These are phyloP conservation scores for Chaenogobius annularis DNA, from an alignment of 2,113 vertebrate species.

Conservation along the genomic window DNA sequence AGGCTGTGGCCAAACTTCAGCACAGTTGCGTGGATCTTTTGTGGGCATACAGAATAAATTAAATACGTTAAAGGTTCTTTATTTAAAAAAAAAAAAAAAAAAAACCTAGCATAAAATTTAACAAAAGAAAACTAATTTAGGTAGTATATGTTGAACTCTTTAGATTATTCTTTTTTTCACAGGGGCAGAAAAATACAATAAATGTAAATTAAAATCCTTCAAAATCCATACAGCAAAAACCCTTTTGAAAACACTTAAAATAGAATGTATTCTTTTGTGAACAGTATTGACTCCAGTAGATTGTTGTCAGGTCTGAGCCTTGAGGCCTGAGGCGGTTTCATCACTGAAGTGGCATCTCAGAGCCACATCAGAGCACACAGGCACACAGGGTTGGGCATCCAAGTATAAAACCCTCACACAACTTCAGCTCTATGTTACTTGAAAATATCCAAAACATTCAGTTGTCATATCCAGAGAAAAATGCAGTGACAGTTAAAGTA, in stretches of 20 bases:
- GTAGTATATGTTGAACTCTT: constrained; percentile 2
- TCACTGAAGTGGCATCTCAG: constrained; percentile 13
- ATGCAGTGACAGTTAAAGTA: neutral
- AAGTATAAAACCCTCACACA: neutral
- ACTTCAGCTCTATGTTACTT: neutral
- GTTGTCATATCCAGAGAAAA: constrained; percentile 38
- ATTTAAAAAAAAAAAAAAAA: neutral
- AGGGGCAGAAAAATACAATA: constrained; percentile 2
- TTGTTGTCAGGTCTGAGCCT: no score
- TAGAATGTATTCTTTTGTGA: neutral
- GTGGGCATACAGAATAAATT: constrained; percentile 1
- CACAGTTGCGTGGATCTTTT: neutral
- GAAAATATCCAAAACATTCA: constrained; percentile 53
- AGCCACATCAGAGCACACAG: neutral
- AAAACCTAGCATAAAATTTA: neutral
- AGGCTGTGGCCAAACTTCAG: neutral
- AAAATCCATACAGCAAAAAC: constrained; percentile 20
- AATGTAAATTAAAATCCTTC: constrained; percentile 31
- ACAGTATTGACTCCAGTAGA: neutral
- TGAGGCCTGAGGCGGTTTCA: constrained; percentile 10
- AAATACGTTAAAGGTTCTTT: constrained; percentile 1
- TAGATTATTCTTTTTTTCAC: constrained; percentile 1
- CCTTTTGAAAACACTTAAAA: neutral
- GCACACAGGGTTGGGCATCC: neutral
- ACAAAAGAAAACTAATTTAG: neutral